These are phyloP conservation scores for Suillia variegata DNA, from an alignment of 2,888 invertebrate genomes.

Conservation along the genomic window DNA sequence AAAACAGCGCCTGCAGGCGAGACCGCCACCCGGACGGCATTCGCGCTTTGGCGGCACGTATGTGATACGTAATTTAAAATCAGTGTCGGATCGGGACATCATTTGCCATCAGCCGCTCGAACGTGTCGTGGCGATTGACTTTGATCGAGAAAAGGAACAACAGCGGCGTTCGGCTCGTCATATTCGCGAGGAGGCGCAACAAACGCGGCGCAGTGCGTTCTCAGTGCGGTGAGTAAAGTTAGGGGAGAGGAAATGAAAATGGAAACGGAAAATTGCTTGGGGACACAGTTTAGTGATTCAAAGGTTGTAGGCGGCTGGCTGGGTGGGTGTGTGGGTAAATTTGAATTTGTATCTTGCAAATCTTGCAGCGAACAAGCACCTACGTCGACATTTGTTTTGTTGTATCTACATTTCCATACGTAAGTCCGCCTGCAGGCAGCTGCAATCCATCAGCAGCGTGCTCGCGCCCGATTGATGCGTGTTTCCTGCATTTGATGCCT, in stretches of 20 bases:
- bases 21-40: conserved; percentile 67
- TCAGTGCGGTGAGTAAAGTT: conserved; percentile 69
- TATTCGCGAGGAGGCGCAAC: conserved; percentile 68
- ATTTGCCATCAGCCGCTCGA: conserved; percentile 87
- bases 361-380: no score
- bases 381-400: no score
- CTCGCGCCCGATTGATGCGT: no score
- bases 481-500: no score
- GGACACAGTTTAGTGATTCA: background rate
- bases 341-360: background rate
- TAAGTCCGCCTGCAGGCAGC: background rate
- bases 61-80: conserved; percentile 90
- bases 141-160: conserved; percentile 75
- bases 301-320: background rate
- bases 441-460: background rate
- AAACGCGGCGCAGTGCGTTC: conserved; percentile 83
- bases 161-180: conserved; percentile 78
- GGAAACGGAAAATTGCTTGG: background rate
- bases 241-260: background rate
- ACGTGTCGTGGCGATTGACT: conserved; percentile 77
- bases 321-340: background rate
- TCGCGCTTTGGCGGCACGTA: conserved; percentile 94
- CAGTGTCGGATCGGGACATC: conserved; percentile 85
- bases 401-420: no score
- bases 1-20: conserved; percentile 59